phyloP scores from a whole-genome alignment of 2,797 vertebrate genomes.

The Sternotherus odoratus region DNA sequence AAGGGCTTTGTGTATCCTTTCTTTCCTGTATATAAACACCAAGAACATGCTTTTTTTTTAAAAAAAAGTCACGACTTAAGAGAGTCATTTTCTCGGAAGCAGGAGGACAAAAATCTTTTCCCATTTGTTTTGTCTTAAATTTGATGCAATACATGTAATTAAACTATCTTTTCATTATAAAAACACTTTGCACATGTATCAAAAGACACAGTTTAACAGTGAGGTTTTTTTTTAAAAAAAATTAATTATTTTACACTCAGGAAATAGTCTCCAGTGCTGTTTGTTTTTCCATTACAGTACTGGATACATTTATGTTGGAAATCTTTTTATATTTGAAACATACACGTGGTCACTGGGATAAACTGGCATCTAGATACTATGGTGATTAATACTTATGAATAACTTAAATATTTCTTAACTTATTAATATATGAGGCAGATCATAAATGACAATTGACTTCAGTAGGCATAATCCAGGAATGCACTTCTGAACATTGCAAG shows the following conservation, averaged over 20 bases:
- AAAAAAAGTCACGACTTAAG: rapidly evolving
- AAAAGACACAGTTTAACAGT: not conserved
- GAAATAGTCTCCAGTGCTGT: not conserved
- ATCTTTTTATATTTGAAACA: not conserved
- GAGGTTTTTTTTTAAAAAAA: not conserved
- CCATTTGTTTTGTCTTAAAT: not conserved
- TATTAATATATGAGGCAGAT: not conserved
- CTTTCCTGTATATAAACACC: not conserved
- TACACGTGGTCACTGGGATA: not conserved
- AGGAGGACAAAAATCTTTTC: not conserved
- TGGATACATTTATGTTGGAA: not conserved
- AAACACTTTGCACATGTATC: not conserved
- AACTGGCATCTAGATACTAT: not conserved
- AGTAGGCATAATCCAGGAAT: not conserved
- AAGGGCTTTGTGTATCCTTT: no score
- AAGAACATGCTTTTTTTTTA: not conserved
- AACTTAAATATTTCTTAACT: not conserved
- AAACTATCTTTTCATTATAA: not conserved
- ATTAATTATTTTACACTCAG: not conserved
- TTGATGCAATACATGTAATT: not conserved
- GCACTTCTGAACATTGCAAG: not conserved
- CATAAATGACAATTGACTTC: not conserved
- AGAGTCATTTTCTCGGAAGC: not conserved
- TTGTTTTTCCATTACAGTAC: not conserved
- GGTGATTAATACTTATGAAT: not conserved